These are phyloP conservation scores for Scaptomyza montana DNA, from an alignment of 1,140 invertebrate genomes.

Conservation along the genomic window DNA sequence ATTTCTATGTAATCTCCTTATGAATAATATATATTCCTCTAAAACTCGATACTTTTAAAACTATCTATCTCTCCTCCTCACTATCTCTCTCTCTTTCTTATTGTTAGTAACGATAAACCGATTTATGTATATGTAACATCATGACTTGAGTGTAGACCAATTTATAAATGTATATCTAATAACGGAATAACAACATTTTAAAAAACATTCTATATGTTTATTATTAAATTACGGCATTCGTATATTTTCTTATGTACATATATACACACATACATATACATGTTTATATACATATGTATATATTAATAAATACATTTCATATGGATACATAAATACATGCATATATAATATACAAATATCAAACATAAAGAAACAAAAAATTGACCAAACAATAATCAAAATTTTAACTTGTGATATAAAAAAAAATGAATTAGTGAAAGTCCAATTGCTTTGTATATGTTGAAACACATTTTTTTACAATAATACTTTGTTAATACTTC, in stretches of 20 bases:
- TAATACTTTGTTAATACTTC: constrained; percentile 34
- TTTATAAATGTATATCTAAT: constrained; percentile 60
- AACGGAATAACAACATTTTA: constrained; percentile 29
- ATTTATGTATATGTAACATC: constrained; percentile 46
- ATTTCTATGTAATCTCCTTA: constrained; percentile 72
- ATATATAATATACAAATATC: constrained; percentile 36
- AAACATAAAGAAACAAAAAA: constrained; percentile 56
- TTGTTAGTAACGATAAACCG: constrained; percentile 56
- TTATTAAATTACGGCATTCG: constrained; percentile 62
- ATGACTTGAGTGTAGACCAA: constrained; percentile 81
- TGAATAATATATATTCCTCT: not conserved
- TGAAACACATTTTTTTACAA: constrained; percentile 19
- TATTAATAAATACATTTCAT: constrained; percentile 43
- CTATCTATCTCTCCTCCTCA: constrained; percentile 18
- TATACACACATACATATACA: not conserved
- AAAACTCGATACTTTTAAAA: constrained; percentile 19
- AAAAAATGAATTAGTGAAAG: constrained; percentile 54
- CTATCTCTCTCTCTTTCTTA: constrained; percentile 37
- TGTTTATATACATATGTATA: constrained; percentile 24
- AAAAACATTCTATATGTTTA: constrained; percentile 19
- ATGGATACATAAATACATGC: constrained; percentile 19
- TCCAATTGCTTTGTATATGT: constrained; percentile 52
- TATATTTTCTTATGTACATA: constrained; percentile 78
- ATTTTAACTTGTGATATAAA: constrained; percentile 83
- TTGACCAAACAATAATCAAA: constrained; percentile 83